phyloP scores from a whole-genome alignment of 2,113 vertebrate genomes.

The human region DNA sequence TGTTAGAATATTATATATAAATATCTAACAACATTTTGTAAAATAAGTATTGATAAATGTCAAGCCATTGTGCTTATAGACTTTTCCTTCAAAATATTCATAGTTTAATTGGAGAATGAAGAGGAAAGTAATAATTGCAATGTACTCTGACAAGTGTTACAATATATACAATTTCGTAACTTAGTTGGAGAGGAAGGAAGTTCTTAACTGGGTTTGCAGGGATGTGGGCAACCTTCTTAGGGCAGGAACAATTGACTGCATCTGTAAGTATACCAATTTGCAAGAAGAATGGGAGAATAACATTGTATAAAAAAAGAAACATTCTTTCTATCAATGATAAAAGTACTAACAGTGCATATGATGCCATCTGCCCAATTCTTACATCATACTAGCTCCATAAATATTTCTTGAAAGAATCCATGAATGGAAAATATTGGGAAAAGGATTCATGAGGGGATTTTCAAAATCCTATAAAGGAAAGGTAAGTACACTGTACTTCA shows the following conservation, averaged over 20 bases:
- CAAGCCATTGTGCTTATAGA: not conserved
- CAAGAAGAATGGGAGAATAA: not conserved
- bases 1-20: not conserved
- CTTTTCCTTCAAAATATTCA: not conserved
- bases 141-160: not conserved
- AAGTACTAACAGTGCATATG: not conserved
- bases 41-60: not conserved
- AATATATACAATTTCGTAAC: not conserved
- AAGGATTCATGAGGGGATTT: not conserved
- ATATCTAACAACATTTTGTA: not conserved
- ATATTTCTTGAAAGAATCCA: not conserved
- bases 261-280: not conserved
- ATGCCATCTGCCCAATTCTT: not conserved
- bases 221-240: not conserved
- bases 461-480: not conserved
- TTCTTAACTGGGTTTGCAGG: not conserved
- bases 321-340: not conserved
- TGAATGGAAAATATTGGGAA: not conserved
- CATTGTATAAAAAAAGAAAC: not conserved
- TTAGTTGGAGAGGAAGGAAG: not conserved
- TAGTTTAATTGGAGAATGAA: not conserved
- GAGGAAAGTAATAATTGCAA: not conserved
- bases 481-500: not conserved
- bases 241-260: not conserved
- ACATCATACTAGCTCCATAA: not conserved